A percentile compares a stretch with the other conserved stretches of the same genome.
These are phyloP conservation scores for Sarcophaga peregrina DNA, from an alignment of 1,140 invertebrate species.

Conservation along the genomic window DNA sequence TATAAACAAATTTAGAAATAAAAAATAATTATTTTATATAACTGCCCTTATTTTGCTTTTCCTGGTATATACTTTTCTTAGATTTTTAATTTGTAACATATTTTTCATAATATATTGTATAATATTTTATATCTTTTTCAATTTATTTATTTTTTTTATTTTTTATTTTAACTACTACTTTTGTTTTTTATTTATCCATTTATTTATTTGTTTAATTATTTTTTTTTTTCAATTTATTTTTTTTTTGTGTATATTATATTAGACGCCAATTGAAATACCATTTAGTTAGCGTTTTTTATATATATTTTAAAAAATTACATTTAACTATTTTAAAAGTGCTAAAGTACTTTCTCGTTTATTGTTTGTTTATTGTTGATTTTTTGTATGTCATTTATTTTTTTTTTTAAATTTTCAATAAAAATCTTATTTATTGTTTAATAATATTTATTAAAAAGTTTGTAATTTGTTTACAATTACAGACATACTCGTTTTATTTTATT, in stretches of 20 bases:
- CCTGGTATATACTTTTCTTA: no score
- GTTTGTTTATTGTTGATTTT: conserved; percentile 34
- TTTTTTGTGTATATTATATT: background rate
- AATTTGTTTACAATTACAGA: conserved; percentile 33
- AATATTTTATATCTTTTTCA: no score
- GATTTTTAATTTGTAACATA: no score
- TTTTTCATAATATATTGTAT: no score
- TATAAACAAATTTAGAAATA: no score
- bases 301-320: conserved; percentile 9
- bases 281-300: conserved; percentile 15
- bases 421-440: no score
- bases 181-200: conserved; percentile 21
- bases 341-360: conserved; percentile 48
- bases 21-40: no score
- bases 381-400: conserved; percentile 26
- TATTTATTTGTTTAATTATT: background rate
- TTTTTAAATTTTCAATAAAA: conserved; percentile 32
- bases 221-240: conserved; percentile 6
- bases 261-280: conserved; percentile 5
- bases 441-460: background rate
- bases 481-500: conserved; percentile 19
- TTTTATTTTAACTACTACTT: background rate
- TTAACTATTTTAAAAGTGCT: conserved; percentile 33
- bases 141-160: no score
- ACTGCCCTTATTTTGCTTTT: no score